A percentile compares a stretch with the other conserved stretches of the same genome.
Evolutionary conservation across 2,113 vertebrate species (phyloP).

Genomic region (Ariopsis seemanni): DNA sequence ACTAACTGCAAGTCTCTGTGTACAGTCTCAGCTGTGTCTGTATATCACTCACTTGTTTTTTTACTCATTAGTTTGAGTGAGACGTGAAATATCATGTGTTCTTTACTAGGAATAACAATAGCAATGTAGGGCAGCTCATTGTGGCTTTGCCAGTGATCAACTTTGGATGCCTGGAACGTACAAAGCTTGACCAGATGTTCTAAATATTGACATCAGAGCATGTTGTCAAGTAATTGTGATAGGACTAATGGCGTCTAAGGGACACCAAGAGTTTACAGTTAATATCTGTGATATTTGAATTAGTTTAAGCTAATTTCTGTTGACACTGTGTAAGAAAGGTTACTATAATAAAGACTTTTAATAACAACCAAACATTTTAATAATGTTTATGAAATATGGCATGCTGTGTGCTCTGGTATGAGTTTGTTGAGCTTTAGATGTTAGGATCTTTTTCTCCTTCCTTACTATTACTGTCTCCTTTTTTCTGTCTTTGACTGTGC

Average conservation of each 20-base stretch:
- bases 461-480: conserved; percentile 10
- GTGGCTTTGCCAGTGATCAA: conserved; percentile 35
- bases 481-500: conserved; percentile 25
- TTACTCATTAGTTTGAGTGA: conserved; percentile 51
- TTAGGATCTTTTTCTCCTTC: conserved; percentile 18
- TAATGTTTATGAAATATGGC: not conserved
- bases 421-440: conserved; percentile 28
- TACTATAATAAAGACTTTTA: not conserved
- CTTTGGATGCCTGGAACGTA: conserved; percentile 39
- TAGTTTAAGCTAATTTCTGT: conserved; percentile 10
- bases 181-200: conserved; percentile 32
- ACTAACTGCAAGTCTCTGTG: conserved; percentile 33
- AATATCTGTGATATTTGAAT: conserved; percentile 24
- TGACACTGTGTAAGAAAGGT: not conserved
- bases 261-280: conserved; percentile 27
- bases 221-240: conserved; percentile 28
- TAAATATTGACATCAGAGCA: conserved; percentile 48
- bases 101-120: conserved; percentile 56
- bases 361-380: not conserved
- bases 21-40: conserved; percentile 54
- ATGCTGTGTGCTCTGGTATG: not conserved
- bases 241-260: conserved; percentile 26
- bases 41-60: conserved; percentile 45
- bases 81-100: conserved; percentile 47
- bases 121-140: conserved; percentile 25